Evolutionary conservation across 2,888 invertebrate genomes (phyloP).

Genomic region (Leucoma salicis): DNA sequence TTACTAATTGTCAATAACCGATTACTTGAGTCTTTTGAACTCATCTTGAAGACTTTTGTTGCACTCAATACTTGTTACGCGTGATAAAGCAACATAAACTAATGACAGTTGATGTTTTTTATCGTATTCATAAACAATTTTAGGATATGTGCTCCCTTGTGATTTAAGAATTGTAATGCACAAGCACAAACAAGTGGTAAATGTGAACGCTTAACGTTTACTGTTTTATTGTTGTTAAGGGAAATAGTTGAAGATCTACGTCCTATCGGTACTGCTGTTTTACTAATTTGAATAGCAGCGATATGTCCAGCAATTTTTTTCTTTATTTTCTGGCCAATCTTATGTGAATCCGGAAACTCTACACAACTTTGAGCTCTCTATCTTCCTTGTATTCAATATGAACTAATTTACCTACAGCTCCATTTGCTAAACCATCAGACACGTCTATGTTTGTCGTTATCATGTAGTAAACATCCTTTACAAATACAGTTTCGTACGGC

Average conservation of each 20-base stretch:
- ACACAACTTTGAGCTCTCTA: background rate
- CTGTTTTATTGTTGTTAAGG: background rate
- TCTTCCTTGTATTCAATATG: background rate
- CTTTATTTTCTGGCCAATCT: background rate
- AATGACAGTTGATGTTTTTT: background rate
- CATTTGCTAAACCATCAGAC: background rate
- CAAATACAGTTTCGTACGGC: background rate
- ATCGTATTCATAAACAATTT: background rate
- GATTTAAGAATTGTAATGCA: background rate
- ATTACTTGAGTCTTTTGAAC: no score
- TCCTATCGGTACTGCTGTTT: background rate
- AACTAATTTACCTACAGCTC: background rate
- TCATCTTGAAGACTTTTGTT: no score
- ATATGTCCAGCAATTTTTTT: background rate
- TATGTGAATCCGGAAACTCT: background rate
- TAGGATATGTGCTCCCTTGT: background rate
- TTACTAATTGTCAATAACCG: no score
- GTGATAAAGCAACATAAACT: no score
- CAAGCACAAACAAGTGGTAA: background rate
- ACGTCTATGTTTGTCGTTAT: background rate
- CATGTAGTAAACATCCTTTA: background rate
- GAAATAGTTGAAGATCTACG: background rate
- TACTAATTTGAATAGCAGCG: background rate
- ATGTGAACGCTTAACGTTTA: background rate
- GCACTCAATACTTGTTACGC: no score